A percentile compares a stretch with the other conserved stretches of the same genome.
phyloP scores from a whole-genome alignment of 2,113 vertebrate species.

The Genyomyrus donnyi region DNA sequence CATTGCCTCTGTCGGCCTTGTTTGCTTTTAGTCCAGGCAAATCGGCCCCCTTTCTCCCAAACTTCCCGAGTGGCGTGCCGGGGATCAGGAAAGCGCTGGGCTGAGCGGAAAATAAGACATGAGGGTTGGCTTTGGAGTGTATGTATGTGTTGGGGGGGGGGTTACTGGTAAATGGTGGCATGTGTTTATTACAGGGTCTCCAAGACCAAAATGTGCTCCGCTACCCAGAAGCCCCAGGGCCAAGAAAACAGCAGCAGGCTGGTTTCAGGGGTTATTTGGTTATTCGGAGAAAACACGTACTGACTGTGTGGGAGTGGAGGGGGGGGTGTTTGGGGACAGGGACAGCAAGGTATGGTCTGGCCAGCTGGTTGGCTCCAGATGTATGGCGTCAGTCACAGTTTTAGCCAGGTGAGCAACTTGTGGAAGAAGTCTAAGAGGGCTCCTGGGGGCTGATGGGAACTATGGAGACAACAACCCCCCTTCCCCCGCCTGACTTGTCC shows the following conservation, averaged over 20 bases:
- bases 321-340: neutral
- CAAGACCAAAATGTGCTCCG: slow-evolving; percentile 23
- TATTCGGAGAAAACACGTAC: neutral
- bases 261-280: neutral
- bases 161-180: slow-evolving; percentile 5
- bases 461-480: neutral
- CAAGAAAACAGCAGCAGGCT: neutral
- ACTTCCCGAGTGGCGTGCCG: slow-evolving; percentile 21
- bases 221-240: neutral
- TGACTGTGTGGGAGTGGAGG: slow-evolving; percentile 3
- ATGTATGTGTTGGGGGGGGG: slow-evolving; percentile 9
- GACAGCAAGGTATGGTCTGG: neutral
- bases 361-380: neutral
- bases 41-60: slow-evolving; percentile 28
- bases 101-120: slow-evolving; percentile 34
- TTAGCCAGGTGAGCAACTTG: neutral
- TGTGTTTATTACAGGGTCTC: slow-evolving; percentile 25
- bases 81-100: slow-evolving; percentile 37
- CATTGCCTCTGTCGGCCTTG: slow-evolving; percentile 25
- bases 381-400: neutral
- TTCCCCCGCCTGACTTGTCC: neutral
- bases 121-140: slow-evolving; percentile 9
- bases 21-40: slow-evolving; percentile 22
- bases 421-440: neutral
- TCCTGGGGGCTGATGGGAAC: neutral